phyloP scores from a whole-genome alignment of 2,888 invertebrate species.

The Stegophylla sp. region DNA sequence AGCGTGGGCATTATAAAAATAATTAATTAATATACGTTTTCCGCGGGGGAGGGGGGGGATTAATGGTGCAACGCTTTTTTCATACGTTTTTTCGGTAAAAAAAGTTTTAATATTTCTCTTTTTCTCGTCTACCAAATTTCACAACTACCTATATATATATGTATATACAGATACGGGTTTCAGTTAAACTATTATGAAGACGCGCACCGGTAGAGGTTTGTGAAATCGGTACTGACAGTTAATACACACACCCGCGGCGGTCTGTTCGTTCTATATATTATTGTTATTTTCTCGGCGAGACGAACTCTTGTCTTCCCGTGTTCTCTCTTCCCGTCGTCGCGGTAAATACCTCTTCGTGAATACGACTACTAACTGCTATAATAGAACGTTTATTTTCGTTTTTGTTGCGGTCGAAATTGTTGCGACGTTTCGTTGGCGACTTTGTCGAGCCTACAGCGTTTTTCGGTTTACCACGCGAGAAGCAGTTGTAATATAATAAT shows the following conservation, averaged over 20 bases:
- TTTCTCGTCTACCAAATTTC: too few species aligned
- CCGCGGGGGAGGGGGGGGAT: too few species aligned
- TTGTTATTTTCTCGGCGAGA: constrained; percentile 9
- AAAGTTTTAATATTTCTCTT: neutral
- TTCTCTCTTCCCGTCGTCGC: neutral
- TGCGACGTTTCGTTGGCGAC: constrained; percentile 12
- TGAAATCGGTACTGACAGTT: neutral
- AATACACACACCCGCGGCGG: neutral
- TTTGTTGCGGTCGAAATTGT: neutral
- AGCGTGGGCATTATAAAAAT: too few species aligned
- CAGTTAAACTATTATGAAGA: neutral
- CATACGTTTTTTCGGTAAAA: too few species aligned
- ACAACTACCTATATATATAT: too few species aligned
- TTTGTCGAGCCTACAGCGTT: neutral
- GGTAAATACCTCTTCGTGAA: neutral
- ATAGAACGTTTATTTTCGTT: neutral
- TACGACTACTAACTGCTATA: neutral
- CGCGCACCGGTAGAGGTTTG: neutral
- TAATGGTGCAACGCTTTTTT: too few species aligned
- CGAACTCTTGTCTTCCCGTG: neutral
- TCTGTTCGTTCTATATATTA: neutral
- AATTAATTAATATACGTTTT: too few species aligned
- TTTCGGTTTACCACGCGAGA: neutral
- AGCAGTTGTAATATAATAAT: neutral
- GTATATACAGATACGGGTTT: too few species aligned